phyloP scores from a whole-genome alignment of 2,113 vertebrate species.

The Mesoclemmys tuberculata region DNA sequence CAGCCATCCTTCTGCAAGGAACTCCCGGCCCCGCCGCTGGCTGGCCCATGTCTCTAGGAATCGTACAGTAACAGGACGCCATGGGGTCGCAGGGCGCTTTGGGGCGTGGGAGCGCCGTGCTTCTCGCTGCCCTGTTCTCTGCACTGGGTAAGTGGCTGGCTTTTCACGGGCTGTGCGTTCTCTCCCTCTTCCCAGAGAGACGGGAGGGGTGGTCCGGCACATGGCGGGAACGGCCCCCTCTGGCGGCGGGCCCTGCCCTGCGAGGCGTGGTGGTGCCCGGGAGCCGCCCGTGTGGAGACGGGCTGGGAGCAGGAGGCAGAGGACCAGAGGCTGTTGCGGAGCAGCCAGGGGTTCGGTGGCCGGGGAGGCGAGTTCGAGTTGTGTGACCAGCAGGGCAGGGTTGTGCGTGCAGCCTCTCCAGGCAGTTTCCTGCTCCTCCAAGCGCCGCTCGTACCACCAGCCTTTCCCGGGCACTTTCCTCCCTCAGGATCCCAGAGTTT shows the following conservation, averaged over 20 bases:
- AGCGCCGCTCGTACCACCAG: too few species aligned
- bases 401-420: neutral
- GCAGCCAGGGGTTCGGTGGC: neutral
- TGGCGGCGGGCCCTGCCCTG: neutral
- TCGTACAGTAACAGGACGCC: neutral
- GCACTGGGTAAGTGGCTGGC: conserved; percentile 37
- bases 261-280: neutral
- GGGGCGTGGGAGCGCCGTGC: neutral
- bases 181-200: too few species aligned
- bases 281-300: too few species aligned
- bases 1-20: neutral
- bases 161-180: neutral
- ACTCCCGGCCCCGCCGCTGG: neutral
- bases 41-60: conserved; percentile 7
- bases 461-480: neutral
- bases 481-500: neutral
- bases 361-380: neutral
- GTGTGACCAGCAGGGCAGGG: neutral
- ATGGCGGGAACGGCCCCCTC: neutral
- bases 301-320: neutral
- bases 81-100: conserved; percentile 4
- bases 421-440: neutral
- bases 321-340: neutral
- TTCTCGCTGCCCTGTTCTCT: neutral
- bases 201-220: neutral